A percentile compares a stretch with the other conserved stretches of the same genome.
Evolutionary conservation across 2,888 invertebrate genomes (phyloP).

Genomic region (Ophion ventricosus): DNA sequence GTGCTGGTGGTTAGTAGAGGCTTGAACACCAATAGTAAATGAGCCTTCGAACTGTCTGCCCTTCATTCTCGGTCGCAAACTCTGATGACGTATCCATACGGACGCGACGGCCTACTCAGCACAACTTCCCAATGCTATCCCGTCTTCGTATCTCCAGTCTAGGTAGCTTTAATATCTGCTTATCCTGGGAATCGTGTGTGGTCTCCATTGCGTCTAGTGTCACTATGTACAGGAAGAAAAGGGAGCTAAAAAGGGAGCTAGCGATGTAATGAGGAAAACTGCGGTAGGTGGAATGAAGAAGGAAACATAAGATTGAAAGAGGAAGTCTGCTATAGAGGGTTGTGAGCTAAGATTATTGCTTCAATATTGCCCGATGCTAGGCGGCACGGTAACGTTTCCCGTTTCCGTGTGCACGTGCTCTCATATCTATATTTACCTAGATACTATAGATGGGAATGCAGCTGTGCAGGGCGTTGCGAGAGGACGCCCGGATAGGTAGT

Average conservation of each 20-base stretch:
- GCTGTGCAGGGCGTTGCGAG: slow-evolving; percentile 49
- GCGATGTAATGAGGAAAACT: slow-evolving; percentile 57
- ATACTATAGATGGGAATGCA: slow-evolving; percentile 54
- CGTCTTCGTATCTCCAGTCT: slow-evolving; percentile 45
- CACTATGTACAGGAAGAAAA: slow-evolving; percentile 37
- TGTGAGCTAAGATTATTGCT: slow-evolving; percentile 80
- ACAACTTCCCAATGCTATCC: background rate
- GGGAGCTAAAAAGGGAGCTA: slow-evolving; percentile 56
- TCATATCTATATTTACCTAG: slow-evolving; percentile 23
- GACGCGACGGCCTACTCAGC: background rate
- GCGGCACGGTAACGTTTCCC: slow-evolving; percentile 75
- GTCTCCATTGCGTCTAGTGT: slow-evolving; percentile 19
- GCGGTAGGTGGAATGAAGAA: slow-evolving; percentile 12
- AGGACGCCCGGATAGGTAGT: slow-evolving; percentile 40
- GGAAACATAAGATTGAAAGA: slow-evolving; percentile 50
- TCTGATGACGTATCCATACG: slow-evolving; percentile 15
- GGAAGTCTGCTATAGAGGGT: slow-evolving; percentile 57
- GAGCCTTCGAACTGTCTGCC: slow-evolving; percentile 18
- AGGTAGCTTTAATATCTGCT: slow-evolving; percentile 76
- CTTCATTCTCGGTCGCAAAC: slow-evolving; percentile 17
- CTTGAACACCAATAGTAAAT: background rate
- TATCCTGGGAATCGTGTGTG: slow-evolving; percentile 60
- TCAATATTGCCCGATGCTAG: slow-evolving; percentile 81
- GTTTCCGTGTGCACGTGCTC: slow-evolving; percentile 59
- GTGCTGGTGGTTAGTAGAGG: no score